Conservation (phyloP, 2,888 invertebrate species). For the Tuberolachnus salignus region DNA sequence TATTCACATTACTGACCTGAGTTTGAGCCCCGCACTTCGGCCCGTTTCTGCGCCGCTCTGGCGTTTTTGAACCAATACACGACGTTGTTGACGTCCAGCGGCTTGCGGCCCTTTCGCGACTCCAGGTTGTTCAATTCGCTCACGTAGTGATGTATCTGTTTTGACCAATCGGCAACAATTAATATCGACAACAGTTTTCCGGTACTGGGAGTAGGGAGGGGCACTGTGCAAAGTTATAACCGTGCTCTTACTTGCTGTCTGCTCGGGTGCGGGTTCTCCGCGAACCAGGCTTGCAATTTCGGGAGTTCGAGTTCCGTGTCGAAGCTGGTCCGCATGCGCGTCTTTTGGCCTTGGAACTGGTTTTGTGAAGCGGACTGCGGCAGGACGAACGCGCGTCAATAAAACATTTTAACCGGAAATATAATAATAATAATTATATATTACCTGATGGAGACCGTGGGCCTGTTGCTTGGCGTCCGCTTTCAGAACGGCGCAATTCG, state of each 20-base stretch:
- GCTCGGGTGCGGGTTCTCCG: slow-evolving; percentile 95
- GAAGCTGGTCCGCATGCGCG: slow-evolving; percentile 94
- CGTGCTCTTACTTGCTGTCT: slow-evolving; percentile 74
- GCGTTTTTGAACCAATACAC: slow-evolving; percentile 99
- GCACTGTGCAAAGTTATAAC: not conserved
- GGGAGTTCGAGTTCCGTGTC: slow-evolving; percentile 96
- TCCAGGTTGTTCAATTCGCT: slow-evolving; percentile 90
- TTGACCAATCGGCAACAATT: not conserved
- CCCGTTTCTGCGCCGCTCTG: slow-evolving; percentile 91
- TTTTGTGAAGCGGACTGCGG: slow-evolving; percentile 67
- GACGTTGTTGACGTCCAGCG: slow-evolving; percentile 93
- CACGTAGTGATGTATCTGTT: slow-evolving; percentile 87
- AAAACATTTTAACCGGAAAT: too few species aligned
- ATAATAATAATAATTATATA: not conserved
- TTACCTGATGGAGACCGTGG: slow-evolving; percentile 38
- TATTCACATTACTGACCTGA: slow-evolving; percentile 62
- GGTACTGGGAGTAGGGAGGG: not conserved
- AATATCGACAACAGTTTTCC: not conserved
- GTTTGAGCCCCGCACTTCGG: slow-evolving; percentile 69
- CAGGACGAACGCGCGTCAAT: not conserved
- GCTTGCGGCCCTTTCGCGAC: slow-evolving; percentile 89
- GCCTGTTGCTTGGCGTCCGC: slow-evolving; percentile 29
- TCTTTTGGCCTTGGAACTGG: slow-evolving; percentile 83
- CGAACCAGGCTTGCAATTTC: slow-evolving; percentile 95
- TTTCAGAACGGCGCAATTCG: slow-evolving; percentile 41